These are phyloP conservation scores for Margaritifera margaritifera DNA, from an alignment of 2,888 invertebrate genomes.

Conservation along the genomic window DNA sequence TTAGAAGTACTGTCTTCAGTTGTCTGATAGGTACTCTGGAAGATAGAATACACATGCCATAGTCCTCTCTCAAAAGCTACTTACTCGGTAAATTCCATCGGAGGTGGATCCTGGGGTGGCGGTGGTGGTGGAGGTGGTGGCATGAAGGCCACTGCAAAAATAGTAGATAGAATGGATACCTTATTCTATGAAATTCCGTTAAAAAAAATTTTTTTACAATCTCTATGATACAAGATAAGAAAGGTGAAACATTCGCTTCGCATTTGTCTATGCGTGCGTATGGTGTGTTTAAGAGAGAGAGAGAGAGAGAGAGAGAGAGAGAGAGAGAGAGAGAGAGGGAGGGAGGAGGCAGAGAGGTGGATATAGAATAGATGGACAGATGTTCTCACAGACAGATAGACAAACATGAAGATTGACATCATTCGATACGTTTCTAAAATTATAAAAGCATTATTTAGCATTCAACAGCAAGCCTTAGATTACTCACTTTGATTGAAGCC, in stretches of 20 bases:
- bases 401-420: not conserved
- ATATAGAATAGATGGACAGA: no score
- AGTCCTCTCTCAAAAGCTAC: conserved; percentile 6
- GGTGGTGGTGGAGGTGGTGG: conserved; percentile 49
- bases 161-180: no score
- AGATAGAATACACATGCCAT: no score
- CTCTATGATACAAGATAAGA: no score
- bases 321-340: not conserved
- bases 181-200: not conserved
- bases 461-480: not conserved
- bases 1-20: no score
- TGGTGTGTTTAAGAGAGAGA: not conserved
- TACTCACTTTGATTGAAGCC: conserved; percentile 38
- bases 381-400: no score
- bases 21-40: no score
- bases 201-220: not conserved
- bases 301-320: not conserved
- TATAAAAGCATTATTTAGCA: not conserved
- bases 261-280: no score
- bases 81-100: conserved; percentile 42
- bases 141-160: conserved; percentile 34
- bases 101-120: conserved; percentile 42
- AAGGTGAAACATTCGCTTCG: no score
- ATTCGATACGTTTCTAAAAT: not conserved
- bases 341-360: no score